Conservation (phyloP, 2,888 invertebrate species). For the Trachelus stipa region DNA sequence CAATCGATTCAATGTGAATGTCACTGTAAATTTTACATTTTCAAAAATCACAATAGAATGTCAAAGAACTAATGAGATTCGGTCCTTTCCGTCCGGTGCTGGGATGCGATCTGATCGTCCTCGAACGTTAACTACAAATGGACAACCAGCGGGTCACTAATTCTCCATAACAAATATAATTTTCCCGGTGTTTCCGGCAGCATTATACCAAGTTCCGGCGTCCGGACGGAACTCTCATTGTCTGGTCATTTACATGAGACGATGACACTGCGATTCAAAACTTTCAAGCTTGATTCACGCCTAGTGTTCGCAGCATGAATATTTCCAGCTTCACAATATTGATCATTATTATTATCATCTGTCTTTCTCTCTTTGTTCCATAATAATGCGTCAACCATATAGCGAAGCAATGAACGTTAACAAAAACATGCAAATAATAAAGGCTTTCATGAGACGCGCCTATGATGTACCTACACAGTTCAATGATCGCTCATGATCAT, state of each 20-base stretch:
- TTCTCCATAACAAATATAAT: conserved; percentile 62
- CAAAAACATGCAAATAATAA: no score
- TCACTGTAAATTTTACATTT: conserved; percentile 40
- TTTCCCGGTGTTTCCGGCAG: conserved; percentile 59
- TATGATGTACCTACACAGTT: no score
- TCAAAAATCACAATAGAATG: conserved; percentile 36
- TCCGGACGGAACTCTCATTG: conserved; percentile 20
- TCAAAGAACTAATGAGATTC: conserved; percentile 24
- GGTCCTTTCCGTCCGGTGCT: conserved; percentile 54
- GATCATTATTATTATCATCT: no score
- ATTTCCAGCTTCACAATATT: no score
- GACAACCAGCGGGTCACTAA: conserved; percentile 27
- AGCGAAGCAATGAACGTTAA: no score
- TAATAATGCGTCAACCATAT: no score
- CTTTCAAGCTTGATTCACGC: no score
- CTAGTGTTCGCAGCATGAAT: background rate
- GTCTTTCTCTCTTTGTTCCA: no score
- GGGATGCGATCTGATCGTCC: conserved; percentile 48
- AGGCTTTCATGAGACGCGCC: no score
- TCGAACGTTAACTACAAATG: conserved; percentile 27
- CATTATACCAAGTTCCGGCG: conserved; percentile 62
- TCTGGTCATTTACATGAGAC: conserved; percentile 24
- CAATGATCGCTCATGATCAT: no score
- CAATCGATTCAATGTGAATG: conserved; percentile 41
- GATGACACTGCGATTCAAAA: no score